These are phyloP conservation scores for Cygnus buccinator DNA, from an alignment of 2,113 vertebrate species.

Conservation along the genomic window DNA sequence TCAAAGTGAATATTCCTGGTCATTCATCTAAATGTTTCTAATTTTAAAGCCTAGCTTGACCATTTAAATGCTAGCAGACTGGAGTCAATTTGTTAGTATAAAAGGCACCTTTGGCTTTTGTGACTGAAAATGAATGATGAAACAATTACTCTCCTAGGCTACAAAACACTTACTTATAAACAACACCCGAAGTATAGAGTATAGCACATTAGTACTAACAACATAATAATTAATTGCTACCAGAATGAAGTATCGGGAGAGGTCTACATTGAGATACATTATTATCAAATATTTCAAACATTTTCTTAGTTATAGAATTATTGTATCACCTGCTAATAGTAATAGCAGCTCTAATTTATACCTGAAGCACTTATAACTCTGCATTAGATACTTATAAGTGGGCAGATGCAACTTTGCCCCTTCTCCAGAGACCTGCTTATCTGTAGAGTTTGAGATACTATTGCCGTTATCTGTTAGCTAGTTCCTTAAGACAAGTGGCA, in stretches of 20 bases:
- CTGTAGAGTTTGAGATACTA: not conserved
- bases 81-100: not conserved
- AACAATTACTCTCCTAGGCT: conserved; percentile 17
- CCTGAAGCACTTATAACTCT: not conserved
- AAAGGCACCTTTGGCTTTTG: not conserved
- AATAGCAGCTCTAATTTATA: not conserved
- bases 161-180: not conserved
- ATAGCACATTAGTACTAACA: not conserved
- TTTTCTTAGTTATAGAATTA: not conserved
- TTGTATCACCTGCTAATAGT: not conserved
- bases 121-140: conserved; percentile 12
- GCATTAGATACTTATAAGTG: not conserved
- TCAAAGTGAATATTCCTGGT: not conserved
- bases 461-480: not conserved
- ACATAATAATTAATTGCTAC: not conserved
- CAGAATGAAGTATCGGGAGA: not conserved
- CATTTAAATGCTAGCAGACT: not conserved
- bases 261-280: not conserved
- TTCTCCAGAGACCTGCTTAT: not conserved
- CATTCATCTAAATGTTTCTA: conserved; percentile 15
- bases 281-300: not conserved
- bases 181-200: not conserved
- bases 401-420: not conserved
- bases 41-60: not conserved
- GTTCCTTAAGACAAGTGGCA: not conserved